Conservation (phyloP, 2,113 vertebrate species). For the Tringa solitaria region DNA sequence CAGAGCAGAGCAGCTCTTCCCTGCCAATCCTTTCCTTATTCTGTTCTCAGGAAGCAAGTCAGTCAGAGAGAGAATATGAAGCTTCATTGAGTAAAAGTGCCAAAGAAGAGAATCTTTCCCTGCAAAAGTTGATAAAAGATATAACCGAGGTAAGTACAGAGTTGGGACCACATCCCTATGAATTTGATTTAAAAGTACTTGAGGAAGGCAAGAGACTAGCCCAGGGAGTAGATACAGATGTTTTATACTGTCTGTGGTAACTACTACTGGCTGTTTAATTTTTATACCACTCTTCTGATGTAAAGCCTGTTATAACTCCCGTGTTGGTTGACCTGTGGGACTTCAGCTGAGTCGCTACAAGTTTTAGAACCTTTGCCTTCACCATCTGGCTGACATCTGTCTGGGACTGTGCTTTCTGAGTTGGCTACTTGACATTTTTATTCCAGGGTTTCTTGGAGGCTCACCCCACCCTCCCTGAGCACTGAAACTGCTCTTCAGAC, state of each 20-base stretch:
- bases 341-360: background rate
- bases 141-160: slow-evolving; percentile 66
- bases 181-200: background rate
- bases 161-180: background rate
- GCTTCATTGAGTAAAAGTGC: slow-evolving; percentile 54
- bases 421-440: background rate
- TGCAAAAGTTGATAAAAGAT: slow-evolving; percentile 68
- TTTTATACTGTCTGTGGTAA: background rate
- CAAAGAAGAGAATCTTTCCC: slow-evolving; percentile 68
- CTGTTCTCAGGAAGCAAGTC: slow-evolving; percentile 66
- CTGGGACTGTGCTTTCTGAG: background rate
- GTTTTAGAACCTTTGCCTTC: background rate
- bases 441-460: background rate
- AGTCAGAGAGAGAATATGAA: slow-evolving; percentile 63
- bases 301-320: background rate
- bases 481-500: background rate
- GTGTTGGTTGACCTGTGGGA: background rate
- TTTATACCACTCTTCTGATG: background rate
- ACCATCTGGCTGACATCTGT: rapidly evolving
- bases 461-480: background rate
- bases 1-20: background rate
- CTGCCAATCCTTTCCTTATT: background rate
- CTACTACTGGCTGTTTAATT: background rate
- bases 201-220: background rate
- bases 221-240: background rate